Evolutionary conservation across 2,888 invertebrate genomes (phyloP).

Genomic region (Boloria euphrosyne): DNA sequence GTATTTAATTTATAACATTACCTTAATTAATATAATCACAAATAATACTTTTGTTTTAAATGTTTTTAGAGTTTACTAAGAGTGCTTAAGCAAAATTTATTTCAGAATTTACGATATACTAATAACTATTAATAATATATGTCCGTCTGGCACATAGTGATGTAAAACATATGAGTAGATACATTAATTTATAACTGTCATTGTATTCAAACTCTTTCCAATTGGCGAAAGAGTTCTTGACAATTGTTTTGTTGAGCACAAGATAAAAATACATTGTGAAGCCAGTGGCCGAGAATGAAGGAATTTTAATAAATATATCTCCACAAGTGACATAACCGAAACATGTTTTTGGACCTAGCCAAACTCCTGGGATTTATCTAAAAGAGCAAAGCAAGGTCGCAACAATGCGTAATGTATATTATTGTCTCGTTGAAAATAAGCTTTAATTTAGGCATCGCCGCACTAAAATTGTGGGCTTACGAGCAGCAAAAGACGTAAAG

Average conservation of each 20-base stretch:
- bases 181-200: conserved; percentile 64
- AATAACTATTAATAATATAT: conserved; percentile 1
- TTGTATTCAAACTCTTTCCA: conserved; percentile 61
- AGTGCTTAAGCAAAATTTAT: not conserved
- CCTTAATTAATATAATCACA: too few species aligned
- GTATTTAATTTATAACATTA: too few species aligned
- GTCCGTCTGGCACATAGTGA: conserved; percentile 32
- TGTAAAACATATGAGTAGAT: conserved; percentile 50
- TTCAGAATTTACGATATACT: not conserved
- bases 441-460: conserved; percentile 7
- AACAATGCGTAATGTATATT: conserved; percentile 10
- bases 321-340: conserved; percentile 36
- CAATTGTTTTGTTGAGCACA: conserved; percentile 60
- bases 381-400: conserved; percentile 22
- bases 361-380: conserved; percentile 24
- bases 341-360: conserved; percentile 27
- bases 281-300: conserved; percentile 57
- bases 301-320: conserved; percentile 40
- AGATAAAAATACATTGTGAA: conserved; percentile 62
- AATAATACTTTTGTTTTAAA: not conserved
- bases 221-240: conserved; percentile 64
- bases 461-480: not conserved
- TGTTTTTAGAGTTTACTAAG: not conserved
- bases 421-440: conserved; percentile 11
- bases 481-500: too few species aligned